phyloP scores from a whole-genome alignment of 2,113 vertebrate genomes.

The Brevimyrus niger region DNA sequence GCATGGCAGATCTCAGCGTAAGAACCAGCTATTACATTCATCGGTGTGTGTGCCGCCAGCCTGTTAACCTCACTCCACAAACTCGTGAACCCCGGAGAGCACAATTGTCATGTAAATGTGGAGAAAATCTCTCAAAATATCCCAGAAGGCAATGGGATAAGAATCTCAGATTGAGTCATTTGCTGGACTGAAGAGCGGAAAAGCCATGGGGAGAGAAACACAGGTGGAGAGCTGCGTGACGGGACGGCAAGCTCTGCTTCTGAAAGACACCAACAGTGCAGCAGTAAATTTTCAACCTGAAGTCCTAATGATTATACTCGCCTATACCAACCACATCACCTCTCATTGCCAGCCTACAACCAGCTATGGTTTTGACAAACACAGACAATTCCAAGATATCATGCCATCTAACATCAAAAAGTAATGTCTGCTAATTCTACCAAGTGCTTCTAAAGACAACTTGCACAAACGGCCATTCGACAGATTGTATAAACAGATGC shows the following conservation, averaged over 20 bases:
- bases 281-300: too few species aligned
- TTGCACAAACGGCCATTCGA: neutral
- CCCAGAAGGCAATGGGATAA: neutral
- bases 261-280: neutral
- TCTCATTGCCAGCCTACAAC: neutral
- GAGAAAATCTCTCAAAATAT: neutral
- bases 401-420: neutral
- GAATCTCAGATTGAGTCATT: neutral
- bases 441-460: neutral
- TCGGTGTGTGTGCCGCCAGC: neutral
- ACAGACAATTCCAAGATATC: neutral
- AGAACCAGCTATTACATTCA: neutral
- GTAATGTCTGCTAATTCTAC: neutral
- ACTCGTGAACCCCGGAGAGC: neutral
- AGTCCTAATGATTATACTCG: neutral
- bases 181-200: neutral
- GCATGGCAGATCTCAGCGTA: neutral
- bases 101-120: neutral
- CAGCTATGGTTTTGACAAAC: neutral
- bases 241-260: neutral
- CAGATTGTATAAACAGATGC: neutral
- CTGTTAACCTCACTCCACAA: neutral
- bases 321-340: neutral
- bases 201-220: neutral
- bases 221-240: neutral